These are phyloP conservation scores for Australoheros scitulus DNA, from an alignment of 2,113 vertebrate species.

Conservation along the genomic window DNA sequence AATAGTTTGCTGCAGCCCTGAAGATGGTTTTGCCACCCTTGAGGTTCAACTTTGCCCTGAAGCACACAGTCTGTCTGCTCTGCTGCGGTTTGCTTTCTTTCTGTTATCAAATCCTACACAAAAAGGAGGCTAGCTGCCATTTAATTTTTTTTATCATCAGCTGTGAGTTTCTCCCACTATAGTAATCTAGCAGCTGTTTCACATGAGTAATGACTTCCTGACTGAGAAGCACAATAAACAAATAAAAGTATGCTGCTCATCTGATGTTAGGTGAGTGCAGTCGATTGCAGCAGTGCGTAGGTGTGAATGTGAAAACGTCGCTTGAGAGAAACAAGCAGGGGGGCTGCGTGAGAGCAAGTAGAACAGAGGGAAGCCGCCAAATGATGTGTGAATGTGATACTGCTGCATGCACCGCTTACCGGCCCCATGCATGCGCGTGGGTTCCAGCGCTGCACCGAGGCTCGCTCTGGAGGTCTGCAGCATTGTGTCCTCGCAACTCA, in stretches of 20 bases:
- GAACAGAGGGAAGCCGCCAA: constrained; percentile 9
- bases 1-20: background rate
- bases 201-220: constrained; percentile 38
- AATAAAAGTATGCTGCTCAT: constrained; percentile 5
- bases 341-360: constrained; percentile 21
- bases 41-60: background rate
- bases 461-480: constrained; percentile 27
- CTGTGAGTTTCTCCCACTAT: constrained; percentile 9
- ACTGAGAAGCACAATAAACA: constrained; percentile 14
- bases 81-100: background rate
- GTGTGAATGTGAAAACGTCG: constrained; percentile 54
- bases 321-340: constrained; percentile 22
- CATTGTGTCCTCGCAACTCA: constrained; percentile 7
- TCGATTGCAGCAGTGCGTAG: constrained; percentile 47
- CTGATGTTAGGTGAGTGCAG: background rate
- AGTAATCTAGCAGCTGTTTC: constrained; percentile 21
- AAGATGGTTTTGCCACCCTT: background rate
- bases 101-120: background rate
- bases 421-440: background rate
- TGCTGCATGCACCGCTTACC: constrained; percentile 3
- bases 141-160: constrained; percentile 21
- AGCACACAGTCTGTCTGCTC: constrained; percentile 15
- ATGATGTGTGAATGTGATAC: constrained; percentile 52
- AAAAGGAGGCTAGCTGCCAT: constrained; percentile 1
- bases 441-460: background rate